Percentiles rank a stretch among this genome's conserved stretches.
Conservation (phyloP, 2,888 invertebrate species). For the Uropetala carovei region DNA sequence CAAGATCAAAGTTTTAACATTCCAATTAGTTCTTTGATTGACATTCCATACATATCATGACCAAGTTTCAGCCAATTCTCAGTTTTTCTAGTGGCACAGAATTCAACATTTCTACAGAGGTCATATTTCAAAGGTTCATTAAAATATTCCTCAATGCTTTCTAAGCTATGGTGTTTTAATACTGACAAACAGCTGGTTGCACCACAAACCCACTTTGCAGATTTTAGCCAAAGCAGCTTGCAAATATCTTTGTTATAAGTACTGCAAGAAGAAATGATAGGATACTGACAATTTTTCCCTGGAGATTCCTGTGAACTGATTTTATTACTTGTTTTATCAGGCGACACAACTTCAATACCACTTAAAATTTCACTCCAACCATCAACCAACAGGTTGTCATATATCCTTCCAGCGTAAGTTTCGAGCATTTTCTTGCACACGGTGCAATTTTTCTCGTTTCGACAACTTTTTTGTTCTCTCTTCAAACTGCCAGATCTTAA, state of each 20-base stretch:
- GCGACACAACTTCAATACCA: not conserved
- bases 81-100: too few species aligned
- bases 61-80: too few species aligned
- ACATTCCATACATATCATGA: too few species aligned
- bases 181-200: not conserved
- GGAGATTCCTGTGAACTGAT: not conserved
- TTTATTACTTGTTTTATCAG: not conserved
- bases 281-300: not conserved
- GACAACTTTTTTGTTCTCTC: not conserved
- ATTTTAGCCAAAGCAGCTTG: constrained; percentile 17
- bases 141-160: not conserved
- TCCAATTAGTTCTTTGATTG: too few species aligned
- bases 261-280: not conserved
- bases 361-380: constrained; percentile 48
- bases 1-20: too few species aligned
- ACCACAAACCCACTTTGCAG: constrained; percentile 20
- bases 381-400: constrained; percentile 15
- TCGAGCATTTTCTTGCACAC: not conserved
- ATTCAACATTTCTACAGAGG: too few species aligned
- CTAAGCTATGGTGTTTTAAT: not conserved
- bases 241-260: not conserved
- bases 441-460: not conserved
- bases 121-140: not conserved
- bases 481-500: constrained; percentile 7
- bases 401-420: not conserved